phyloP scores from a whole-genome alignment of 2,797 vertebrate genomes.

The Clarias platycephalus region DNA sequence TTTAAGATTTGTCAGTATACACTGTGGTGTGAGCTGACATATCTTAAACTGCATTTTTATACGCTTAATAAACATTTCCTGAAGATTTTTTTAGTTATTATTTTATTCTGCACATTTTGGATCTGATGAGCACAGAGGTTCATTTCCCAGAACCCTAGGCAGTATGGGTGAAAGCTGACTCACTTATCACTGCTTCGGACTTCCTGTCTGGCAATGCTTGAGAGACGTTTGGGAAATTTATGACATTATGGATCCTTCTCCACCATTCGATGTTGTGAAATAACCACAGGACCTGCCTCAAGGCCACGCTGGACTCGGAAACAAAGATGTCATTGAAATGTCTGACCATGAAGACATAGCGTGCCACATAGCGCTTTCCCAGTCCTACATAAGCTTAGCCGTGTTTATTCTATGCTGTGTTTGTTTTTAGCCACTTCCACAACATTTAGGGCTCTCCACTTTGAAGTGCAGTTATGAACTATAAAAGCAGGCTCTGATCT shows the following conservation, averaged over 20 bases:
- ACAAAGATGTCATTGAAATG: constrained; percentile 49
- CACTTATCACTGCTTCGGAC: constrained; percentile 1
- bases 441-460: constrained; percentile 43
- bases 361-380: constrained; percentile 45
- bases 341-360: constrained; percentile 38
- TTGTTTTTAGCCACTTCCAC: constrained; percentile 50
- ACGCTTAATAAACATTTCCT: no score
- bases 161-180: neutral
- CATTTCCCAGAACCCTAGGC: neutral
- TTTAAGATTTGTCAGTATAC: neutral
- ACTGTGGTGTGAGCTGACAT: neutral
- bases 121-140: neutral
- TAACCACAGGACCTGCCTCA: constrained; percentile 34
- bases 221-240: constrained; percentile 3
- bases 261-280: constrained; percentile 7
- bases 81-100: no score
- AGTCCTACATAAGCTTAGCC: constrained; percentile 30
- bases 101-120: neutral
- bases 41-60: no score
- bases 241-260: neutral
- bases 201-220: constrained; percentile 4
- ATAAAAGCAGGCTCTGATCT: constrained; percentile 21
- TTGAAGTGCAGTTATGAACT: constrained; percentile 45
- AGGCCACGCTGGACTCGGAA: constrained; percentile 42
- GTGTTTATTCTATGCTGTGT: constrained; percentile 48